Base-by-base conservation (phyloP, 1,140 invertebrate genomes). In the Leptoteleia sp. region DNA sequence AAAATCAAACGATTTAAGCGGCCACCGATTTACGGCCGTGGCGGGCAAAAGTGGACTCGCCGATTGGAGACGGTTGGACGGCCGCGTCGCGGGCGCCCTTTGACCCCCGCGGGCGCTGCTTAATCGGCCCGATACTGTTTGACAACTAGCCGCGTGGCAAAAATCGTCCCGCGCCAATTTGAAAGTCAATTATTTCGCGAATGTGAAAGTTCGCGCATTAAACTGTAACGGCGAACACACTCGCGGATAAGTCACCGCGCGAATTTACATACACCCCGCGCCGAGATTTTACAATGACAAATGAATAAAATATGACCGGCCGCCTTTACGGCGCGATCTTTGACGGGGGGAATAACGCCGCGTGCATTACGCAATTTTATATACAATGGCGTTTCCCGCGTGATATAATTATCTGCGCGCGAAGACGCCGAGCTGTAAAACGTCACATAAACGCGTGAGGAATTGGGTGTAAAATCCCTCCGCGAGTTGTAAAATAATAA, bases 111-210 rank as follows among this genome's bases (percentile, higher is more conserved):
- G 19, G n/a, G n/a, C n/a, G n/a, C n/a, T n/a, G n/a, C 5, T 22
- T 22, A 22, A 22, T 22, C 19, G 19, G 5, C 19, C n/a, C n/a
- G n/a, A n/a, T n/a, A n/a, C n/a, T 22, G 19, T 22, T 22, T 22
- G 19, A 22, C 31, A 27, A 27, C 12, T 22, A 11, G 19, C 27
- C 33, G 12, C n/a, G 15, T 47, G 31, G 15, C 42, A 62, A 62
- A 62, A 62, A 43, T 22, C 16, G 38, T n/a, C 13, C 27, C 12
- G 1, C 22, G 17, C 27, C n/a, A n/a, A 54, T 54, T 65, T 54
- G 61, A 65, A 65, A 65, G 61, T 65, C 47, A 65, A 65, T 65
- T 65, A 65, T 65, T 43, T 54, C 19, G 38, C 48, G 61, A 45
- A 65, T 65, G 45, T 64, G 59, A 64, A 64, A 64, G 59, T 64